A percentile compares a stretch with the other conserved stretches of the same genome.
Conservation (phyloP, 2,888 invertebrate species). For the Labia minor region DNA sequence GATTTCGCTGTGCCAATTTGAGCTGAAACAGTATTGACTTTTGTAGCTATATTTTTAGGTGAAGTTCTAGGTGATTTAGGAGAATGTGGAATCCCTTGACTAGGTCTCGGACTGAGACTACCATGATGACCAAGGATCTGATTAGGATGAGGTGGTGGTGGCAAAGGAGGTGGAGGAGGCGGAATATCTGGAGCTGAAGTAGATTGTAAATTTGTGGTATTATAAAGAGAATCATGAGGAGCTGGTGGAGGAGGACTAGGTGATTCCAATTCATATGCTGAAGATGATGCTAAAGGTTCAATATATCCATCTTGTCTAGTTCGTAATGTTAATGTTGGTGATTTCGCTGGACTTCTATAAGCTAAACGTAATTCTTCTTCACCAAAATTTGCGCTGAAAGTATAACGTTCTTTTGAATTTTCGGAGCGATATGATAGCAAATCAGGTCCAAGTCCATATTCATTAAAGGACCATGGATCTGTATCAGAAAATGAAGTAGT, state of each 20-base stretch:
- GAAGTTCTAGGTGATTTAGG: constrained; percentile 63
- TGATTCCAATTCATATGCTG: constrained; percentile 1
- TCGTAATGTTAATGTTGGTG: constrained; percentile 51
- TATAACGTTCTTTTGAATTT: background rate
- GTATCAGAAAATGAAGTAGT: background rate
- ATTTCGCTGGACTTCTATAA: constrained; percentile 40
- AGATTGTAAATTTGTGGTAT: constrained; percentile 37
- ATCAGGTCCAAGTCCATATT: background rate
- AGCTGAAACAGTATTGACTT: background rate
- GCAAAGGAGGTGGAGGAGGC: constrained; percentile 32
- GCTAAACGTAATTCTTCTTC: constrained; percentile 7
- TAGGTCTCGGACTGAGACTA: constrained; percentile 25
- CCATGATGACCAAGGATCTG: constrained; percentile 29
- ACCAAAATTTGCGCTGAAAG: background rate
- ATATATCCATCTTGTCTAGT: constrained; percentile 53
- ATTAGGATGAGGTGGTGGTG: constrained; percentile 31
- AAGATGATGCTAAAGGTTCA: constrained; percentile 28
- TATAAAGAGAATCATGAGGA: constrained; percentile 51
- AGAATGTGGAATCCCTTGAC: constrained; percentile 44
- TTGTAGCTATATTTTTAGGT: constrained; percentile 49
- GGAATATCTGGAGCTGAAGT: constrained; percentile 34
- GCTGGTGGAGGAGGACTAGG: constrained; percentile 69
- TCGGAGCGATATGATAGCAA: background rate
- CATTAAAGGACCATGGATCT: background rate
- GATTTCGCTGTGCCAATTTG: constrained; percentile 62